Percentiles rank a stretch among this genome's conserved stretches.
Conservation (phyloP, 2,113 vertebrate species). For the Oreocharis arfaki region DNA sequence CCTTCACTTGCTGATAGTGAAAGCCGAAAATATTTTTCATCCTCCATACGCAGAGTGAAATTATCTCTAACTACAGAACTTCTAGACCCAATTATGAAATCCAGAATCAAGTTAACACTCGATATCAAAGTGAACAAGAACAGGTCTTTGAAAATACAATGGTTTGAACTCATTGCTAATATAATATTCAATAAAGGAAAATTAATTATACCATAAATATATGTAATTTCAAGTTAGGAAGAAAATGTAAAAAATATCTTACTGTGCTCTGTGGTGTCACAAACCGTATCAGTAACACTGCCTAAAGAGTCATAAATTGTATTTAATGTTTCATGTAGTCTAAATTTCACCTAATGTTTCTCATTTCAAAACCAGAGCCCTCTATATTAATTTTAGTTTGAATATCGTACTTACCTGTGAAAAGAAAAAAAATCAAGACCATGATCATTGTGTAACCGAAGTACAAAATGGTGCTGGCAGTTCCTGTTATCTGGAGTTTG, state of each 20-base stretch:
- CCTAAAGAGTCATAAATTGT: background rate
- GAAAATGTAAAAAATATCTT: background rate
- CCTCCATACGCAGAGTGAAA: background rate
- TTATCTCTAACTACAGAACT: background rate
- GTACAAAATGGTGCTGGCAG: slow-evolving; percentile 84
- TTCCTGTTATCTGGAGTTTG: slow-evolving; percentile 82
- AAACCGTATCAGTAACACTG: background rate
- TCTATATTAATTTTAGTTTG: background rate
- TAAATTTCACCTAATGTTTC: background rate
- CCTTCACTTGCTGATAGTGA: background rate
- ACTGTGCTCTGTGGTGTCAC: background rate
- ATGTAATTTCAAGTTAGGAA: background rate
- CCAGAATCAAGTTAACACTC: background rate
- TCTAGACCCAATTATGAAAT: background rate
- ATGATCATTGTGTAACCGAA: slow-evolving; percentile 87
- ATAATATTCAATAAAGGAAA: background rate
- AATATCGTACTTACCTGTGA: slow-evolving; percentile 73
- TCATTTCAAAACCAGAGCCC: background rate
- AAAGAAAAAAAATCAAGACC: slow-evolving; percentile 87
- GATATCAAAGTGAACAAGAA: background rate
- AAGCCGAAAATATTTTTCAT: background rate
- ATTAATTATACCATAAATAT: background rate
- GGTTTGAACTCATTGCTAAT: background rate
- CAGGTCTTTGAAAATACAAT: background rate
- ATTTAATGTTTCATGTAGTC: background rate